Conservation (phyloP, 1,140 invertebrate species). For the Drosophila tsacasi region DNA sequence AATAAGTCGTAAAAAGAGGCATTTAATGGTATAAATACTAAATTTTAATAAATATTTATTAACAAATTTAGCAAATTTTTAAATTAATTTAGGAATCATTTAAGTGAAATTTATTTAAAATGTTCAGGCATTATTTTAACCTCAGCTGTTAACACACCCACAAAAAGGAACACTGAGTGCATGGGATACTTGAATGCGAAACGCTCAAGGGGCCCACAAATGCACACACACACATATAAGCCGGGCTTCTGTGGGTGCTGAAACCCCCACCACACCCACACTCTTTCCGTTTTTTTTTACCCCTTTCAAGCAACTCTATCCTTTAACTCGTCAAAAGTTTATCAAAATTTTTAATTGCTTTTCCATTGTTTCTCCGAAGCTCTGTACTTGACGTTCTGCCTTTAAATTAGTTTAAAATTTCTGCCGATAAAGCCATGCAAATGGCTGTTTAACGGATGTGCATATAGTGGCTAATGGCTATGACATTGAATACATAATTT, state of each 20-base stretch:
- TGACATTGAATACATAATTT: conserved; percentile 48
- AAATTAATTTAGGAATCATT: neutral
- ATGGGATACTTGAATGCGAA: conserved; percentile 57
- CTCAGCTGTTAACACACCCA: conserved; percentile 10
- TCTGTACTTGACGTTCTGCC: conserved; percentile 29
- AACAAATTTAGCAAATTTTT: neutral
- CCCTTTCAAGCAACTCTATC: conserved; percentile 7
- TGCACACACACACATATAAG: conserved; percentile 14
- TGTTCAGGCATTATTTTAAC: no score
- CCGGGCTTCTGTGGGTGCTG: conserved; percentile 21
- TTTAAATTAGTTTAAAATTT: conserved; percentile 53
- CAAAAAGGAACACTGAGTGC: conserved; percentile 36
- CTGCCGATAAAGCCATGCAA: conserved; percentile 43
- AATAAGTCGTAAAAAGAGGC: no score
- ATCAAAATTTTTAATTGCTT: conserved; percentile 74
- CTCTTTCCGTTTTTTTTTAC: neutral
- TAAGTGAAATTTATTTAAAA: neutral
- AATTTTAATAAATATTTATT: neutral
- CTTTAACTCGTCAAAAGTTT: conserved; percentile 40
- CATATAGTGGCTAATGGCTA: conserved; percentile 29
- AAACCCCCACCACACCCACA: neutral
- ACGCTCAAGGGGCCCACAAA: conserved; percentile 47
- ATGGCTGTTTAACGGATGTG: conserved; percentile 25
- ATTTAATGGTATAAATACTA: no score
- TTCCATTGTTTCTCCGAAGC: conserved; percentile 54